Conservation (phyloP, 2,888 invertebrate genomes). For the Baronia brevicornis region DNA sequence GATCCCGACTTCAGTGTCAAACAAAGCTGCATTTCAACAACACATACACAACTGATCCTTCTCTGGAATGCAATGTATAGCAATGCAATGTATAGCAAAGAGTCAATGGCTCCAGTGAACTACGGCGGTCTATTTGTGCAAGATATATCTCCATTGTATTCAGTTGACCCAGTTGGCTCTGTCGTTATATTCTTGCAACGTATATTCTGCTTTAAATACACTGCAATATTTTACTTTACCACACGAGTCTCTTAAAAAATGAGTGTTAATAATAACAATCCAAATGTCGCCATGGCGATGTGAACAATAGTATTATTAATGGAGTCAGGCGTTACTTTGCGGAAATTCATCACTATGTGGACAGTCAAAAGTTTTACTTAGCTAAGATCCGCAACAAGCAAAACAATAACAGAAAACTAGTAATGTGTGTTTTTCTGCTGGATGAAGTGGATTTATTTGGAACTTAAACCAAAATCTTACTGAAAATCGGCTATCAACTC, state of each 20-base stretch:
- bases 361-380: too few relatives aligned
- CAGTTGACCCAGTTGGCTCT: slow-evolving; percentile 9
- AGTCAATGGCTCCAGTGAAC: slow-evolving; percentile 13
- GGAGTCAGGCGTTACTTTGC: too few relatives aligned
- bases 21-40: slow-evolving; percentile 8
- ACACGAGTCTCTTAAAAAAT: slow-evolving; percentile 2
- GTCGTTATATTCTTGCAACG: background rate
- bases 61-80: slow-evolving; percentile 13
- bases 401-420: too few relatives aligned
- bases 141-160: slow-evolving; percentile 10
- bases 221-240: too few relatives aligned
- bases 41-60: slow-evolving; percentile 10
- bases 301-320: too few relatives aligned
- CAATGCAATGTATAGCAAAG: slow-evolving; percentile 11
- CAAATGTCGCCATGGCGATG: too few relatives aligned
- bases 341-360: too few relatives aligned
- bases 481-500: too few relatives aligned
- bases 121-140: slow-evolving; percentile 5
- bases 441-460: too few relatives aligned
- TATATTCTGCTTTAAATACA: background rate
- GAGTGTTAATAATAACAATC: slow-evolving; percentile 1
- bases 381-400: too few relatives aligned
- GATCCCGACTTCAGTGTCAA: slow-evolving; percentile 3
- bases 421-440: too few relatives aligned
- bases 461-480: too few relatives aligned